Conservation (phyloP, 64 coral and sea anemone species). For the Porites lutea region DNA sequence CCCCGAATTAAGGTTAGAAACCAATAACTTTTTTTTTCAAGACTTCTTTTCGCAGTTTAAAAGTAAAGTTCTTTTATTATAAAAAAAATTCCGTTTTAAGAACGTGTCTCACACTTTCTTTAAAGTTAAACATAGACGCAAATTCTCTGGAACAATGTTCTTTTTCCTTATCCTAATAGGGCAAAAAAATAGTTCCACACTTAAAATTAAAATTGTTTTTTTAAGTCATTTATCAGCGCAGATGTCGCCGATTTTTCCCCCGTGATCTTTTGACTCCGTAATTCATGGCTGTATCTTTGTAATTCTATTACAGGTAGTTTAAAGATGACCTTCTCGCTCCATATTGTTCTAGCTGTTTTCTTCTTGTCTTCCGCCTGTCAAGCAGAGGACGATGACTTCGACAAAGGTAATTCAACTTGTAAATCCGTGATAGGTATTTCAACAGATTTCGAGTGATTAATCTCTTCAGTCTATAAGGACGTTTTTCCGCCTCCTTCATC, state of each 20-base stretch:
- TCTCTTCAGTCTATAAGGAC: too few species aligned
- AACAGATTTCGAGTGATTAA: neutral
- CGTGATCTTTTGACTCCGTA: conserved; percentile 39
- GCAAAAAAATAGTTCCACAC: too few species aligned
- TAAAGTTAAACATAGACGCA: too few species aligned
- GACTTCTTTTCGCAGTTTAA: neutral
- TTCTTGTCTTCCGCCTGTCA: neutral
- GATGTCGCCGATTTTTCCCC: neutral
- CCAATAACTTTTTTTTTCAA: too few species aligned
- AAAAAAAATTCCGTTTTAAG: neutral
- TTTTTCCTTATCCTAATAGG: too few species aligned
- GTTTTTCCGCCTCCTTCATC: too few species aligned
- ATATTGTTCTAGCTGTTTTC: neutral
- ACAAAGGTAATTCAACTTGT: conserved; percentile 17
- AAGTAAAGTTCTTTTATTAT: neutral
- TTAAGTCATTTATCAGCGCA: neutral
- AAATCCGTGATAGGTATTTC: neutral
- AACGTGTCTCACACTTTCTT: neutral
- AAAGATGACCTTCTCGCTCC: neutral
- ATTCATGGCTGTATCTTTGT: neutral
- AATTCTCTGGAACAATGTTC: too few species aligned
- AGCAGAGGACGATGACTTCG: neutral
- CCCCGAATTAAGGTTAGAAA: too few species aligned
- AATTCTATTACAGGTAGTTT: conserved; percentile 15
- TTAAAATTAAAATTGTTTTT: too few species aligned